A percentile compares a stretch with the other conserved stretches of the same genome.
Evolutionary conservation across 2,113 vertebrate genomes (phyloP).

Genomic region (Mesembrinibis cayennensis): DNA sequence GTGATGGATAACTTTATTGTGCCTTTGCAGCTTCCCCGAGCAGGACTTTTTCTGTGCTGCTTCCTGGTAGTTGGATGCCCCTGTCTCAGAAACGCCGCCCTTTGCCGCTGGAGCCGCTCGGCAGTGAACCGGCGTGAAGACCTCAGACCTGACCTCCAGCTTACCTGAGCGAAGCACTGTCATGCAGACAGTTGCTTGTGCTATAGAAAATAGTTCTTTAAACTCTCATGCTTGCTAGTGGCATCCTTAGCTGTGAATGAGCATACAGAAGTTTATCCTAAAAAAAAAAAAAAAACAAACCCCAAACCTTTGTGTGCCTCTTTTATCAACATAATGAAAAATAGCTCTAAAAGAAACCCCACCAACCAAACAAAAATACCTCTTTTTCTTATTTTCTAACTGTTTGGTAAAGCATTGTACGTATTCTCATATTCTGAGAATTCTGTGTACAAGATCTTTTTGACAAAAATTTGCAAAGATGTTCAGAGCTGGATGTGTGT

Average conservation of each 20-base stretch:
- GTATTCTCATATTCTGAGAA: neutral
- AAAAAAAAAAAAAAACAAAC: neutral
- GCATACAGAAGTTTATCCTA: neutral
- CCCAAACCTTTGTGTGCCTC: accelerated
- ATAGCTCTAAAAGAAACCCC: neutral
- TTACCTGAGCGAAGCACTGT: neutral
- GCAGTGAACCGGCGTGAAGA: accelerated
- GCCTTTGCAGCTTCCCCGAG: neutral
- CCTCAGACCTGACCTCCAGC: neutral
- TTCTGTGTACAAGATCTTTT: neutral
- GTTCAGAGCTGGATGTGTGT: accelerated
- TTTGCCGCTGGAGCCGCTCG: neutral
- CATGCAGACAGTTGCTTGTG: neutral
- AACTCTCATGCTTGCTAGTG: neutral
- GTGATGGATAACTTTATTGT: neutral
- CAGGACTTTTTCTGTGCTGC: accelerated
- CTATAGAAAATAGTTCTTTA: too few relatives aligned
- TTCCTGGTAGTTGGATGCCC: neutral
- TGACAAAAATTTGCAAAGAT: neutral
- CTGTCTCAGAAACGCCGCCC: accelerated
- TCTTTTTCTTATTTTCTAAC: neutral
- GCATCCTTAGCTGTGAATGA: neutral
- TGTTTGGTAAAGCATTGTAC: accelerated
- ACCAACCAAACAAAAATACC: neutral
- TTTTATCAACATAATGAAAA: neutral